Base-by-base conservation (phyloP, 1,140 invertebrate species). In the Probaryconus sp. region DNA sequence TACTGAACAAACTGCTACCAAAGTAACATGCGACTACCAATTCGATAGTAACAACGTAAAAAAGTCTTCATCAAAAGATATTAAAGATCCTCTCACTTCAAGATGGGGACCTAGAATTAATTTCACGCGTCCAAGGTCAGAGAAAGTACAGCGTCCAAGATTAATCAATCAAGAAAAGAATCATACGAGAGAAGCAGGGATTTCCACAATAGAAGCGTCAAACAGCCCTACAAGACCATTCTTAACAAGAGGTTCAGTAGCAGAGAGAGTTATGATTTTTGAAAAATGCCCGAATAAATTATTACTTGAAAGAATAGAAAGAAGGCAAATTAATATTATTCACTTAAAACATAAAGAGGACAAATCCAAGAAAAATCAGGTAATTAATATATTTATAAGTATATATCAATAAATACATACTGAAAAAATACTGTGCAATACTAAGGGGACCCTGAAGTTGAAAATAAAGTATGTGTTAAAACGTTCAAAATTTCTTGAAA, bases 251-350 rank as follows among this genome's bases (percentile, higher is more conserved):
- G 96, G 96, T 2, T 97, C 95, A 0, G 96, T 97, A 0, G 96
- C 96, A 2, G 96, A 97, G 80, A 88, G 96, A 20, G 95, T 97
- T 20, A 89, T 97, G 43, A 95, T 97, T 78, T 97, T 97, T 82
- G 96, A 97, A 83, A 93, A 95, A 82, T 95, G 95, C 81, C 96
- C 96, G 0, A 94, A 93, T 79, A 93, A 94, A 84, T 80, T 93
- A 63, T 85, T 93, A 68, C 81, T 94, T 65, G 92, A 93, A 64
- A 94, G 93, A 80, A 86, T 92, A 21, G 91, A 90, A 58, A 83
- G 81, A 4, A 64, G 83, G 9, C 87, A 89, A 47, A 88, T 90
- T 53, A 89, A 89, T 7, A 87, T 90, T 10, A 88, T 89, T 14
- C 90, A 90, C 11, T 92, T 90, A 90, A 89, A 89, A 65, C 90